phyloP scores from a whole-genome alignment of 2,888 invertebrate species.

The Ecdyonurus torrentis region DNA sequence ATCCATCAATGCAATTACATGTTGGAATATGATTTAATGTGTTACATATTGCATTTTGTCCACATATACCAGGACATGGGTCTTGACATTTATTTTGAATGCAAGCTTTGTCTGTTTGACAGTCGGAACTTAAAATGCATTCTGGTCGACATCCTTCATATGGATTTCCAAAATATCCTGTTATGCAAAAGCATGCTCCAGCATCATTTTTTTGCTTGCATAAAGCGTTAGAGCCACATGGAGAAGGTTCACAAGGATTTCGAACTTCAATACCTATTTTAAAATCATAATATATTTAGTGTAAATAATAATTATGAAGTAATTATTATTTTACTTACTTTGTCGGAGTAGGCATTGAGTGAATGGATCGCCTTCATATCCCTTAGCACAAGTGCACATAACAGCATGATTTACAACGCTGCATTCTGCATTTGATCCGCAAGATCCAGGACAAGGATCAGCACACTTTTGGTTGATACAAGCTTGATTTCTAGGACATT shows the following conservation, averaged over 20 bases:
- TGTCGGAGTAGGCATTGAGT: constrained; percentile 50
- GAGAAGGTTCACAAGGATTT: constrained; percentile 70
- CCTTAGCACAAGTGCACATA: constrained; percentile 57
- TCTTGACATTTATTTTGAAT: constrained; percentile 36
- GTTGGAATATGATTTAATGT: constrained; percentile 23
- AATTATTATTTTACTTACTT: constrained; percentile 20
- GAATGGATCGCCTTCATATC: constrained; percentile 68
- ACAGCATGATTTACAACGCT: constrained; percentile 63
- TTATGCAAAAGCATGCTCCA: constrained; percentile 63
- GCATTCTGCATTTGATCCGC: constrained; percentile 65
- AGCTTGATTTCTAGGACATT: constrained; percentile 57
- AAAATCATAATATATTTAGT: background rate
- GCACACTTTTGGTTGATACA: constrained; percentile 66
- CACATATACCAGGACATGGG: constrained; percentile 39
- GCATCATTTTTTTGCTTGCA: constrained; percentile 53
- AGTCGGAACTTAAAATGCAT: constrained; percentile 37
- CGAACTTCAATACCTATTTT: constrained; percentile 18
- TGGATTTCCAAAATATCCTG: constrained; percentile 61
- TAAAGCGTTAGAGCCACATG: constrained; percentile 33
- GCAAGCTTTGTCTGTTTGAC: constrained; percentile 36
- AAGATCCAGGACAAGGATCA: constrained; percentile 69
- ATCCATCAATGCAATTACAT: constrained; percentile 29
- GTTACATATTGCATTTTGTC: constrained; percentile 27
- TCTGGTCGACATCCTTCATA: constrained; percentile 40
- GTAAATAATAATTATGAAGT: background rate